A percentile compares a stretch with the other conserved stretches of the same genome.
phyloP scores from a whole-genome alignment of 2,888 invertebrate genomes.

The Bruchidius siliquastri region DNA sequence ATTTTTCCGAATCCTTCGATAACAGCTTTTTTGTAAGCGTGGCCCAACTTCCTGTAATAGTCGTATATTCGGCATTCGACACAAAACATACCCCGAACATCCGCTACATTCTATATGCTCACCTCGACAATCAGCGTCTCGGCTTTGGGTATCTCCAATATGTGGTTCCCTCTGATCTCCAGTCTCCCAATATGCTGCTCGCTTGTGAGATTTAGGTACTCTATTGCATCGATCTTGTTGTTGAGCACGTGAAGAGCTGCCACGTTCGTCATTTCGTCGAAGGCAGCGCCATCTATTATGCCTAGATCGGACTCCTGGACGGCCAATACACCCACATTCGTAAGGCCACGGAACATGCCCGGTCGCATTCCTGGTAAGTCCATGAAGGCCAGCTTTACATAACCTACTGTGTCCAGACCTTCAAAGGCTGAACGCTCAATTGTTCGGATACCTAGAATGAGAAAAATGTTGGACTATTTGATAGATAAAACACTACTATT shows the following conservation, averaged over 20 bases:
- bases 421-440: constrained; percentile 78
- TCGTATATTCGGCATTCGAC: too few relatives aligned
- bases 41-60: too few relatives aligned
- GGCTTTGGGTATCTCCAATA: constrained; percentile 68
- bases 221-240: constrained; percentile 79
- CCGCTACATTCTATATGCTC: too few relatives aligned
- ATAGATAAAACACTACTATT: too few relatives aligned
- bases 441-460: constrained; percentile 57
- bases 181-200: constrained; percentile 68
- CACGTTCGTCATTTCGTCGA: constrained; percentile 69
- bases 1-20: too few relatives aligned
- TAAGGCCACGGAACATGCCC: constrained; percentile 69
- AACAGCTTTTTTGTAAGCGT: too few relatives aligned
- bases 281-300: constrained; percentile 67
- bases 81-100: too few relatives aligned
- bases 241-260: constrained; percentile 72
- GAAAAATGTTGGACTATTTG: neutral
- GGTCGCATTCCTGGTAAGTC: constrained; percentile 55
- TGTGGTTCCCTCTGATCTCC: constrained; percentile 77
- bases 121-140: constrained; percentile 62
- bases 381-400: constrained; percentile 79
- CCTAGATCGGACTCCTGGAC: constrained; percentile 81
- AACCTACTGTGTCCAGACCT: constrained; percentile 76
- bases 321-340: constrained; percentile 68
- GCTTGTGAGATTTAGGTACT: constrained; percentile 66